Percentiles rank a stretch among this genome's conserved stretches.
Conservation (phyloP, 2,888 invertebrate genomes). For the Eurytoma adleriae region DNA sequence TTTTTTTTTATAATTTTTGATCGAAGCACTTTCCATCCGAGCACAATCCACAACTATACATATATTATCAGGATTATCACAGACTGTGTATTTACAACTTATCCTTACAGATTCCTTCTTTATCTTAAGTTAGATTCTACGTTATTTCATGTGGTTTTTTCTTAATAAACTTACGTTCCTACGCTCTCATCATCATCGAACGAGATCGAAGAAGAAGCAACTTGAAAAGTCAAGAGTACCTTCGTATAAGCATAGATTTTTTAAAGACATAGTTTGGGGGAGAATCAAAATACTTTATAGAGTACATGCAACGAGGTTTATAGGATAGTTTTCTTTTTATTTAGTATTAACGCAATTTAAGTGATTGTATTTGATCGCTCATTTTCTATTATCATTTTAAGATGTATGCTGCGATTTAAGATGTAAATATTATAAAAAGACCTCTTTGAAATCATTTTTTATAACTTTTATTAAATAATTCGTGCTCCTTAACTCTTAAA, state of each 20-base stretch:
- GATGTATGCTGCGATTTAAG: constrained; percentile 38
- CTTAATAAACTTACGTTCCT: constrained; percentile 57
- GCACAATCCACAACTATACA: constrained; percentile 66
- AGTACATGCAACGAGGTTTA: constrained; percentile 51
- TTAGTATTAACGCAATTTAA: constrained; percentile 43
- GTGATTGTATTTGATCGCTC: constrained; percentile 54
- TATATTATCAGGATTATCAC: constrained; percentile 75
- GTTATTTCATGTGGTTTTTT: constrained; percentile 48
- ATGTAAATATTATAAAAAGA: constrained; percentile 50
- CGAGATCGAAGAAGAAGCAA: constrained; percentile 56
- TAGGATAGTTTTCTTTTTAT: constrained; percentile 46
- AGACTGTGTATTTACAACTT: constrained; percentile 76
- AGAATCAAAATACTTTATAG: constrained; percentile 48
- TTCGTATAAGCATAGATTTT: constrained; percentile 45
- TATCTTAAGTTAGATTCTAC: constrained; percentile 56
- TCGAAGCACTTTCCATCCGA: constrained; percentile 59
- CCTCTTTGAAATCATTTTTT: constrained; percentile 41
- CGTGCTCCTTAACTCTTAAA: constrained; percentile 49
- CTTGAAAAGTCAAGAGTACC: constrained; percentile 49
- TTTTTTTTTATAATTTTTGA: constrained; percentile 36
- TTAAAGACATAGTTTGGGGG: constrained; percentile 36
- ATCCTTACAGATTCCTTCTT: constrained; percentile 65
- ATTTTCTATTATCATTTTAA: constrained; percentile 36
- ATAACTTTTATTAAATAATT: constrained; percentile 34
- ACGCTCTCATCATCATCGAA: constrained; percentile 53